Evolutionary conservation across 2,797 vertebrate species (phyloP), one percentile per base, ranked within the genome.

Genomic region (Acipenser transmontanus): DNA sequence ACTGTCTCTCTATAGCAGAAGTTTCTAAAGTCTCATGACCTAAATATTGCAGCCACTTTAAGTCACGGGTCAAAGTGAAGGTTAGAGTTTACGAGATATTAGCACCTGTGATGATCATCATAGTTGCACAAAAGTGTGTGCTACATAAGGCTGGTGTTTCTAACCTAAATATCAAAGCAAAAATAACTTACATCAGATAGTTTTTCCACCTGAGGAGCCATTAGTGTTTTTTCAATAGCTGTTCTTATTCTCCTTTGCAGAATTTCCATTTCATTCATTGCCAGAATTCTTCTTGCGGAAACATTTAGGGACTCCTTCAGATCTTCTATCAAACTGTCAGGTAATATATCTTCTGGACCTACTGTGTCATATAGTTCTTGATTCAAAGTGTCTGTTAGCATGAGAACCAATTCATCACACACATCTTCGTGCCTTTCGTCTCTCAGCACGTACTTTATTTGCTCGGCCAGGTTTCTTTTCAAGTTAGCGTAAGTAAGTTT

Each of bases 181-280:
- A 34, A 34, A 34, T 34, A 34, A 34, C 49, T 82, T 74, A 90
- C 89, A 81, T 86, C 84, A 48, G 80, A 77, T 8, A 91, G 76
- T 66, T 69, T 80, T 62, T 77, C 66, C 17, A 90, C 76, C 74
- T 85, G 84, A 6, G 88, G 89, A 13, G 87, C 88, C 8, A 74
- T 77, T n/a, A 92, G 84, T 6, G 90, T 92, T 80, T 88, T 88
- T 63, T 88, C 83, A 10, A 92, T 88, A 49, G 87, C 87, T 49
- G 72, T 69, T 67, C 77, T 85, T 8, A 88, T 82, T 62, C 77
- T 80, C 7, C 73, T 79, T 52, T 89, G 78, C 48, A 89, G 75
- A 54, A 12, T 78, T 48, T 74, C 77, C 69, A 79, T 70, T 3
- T 65, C 72, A 72, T 73, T 85, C 47, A 64, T 83, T 73, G 85